Evolutionary conservation across 2,113 vertebrate species (phyloP).

Genomic region (Chaetodon auriga): DNA sequence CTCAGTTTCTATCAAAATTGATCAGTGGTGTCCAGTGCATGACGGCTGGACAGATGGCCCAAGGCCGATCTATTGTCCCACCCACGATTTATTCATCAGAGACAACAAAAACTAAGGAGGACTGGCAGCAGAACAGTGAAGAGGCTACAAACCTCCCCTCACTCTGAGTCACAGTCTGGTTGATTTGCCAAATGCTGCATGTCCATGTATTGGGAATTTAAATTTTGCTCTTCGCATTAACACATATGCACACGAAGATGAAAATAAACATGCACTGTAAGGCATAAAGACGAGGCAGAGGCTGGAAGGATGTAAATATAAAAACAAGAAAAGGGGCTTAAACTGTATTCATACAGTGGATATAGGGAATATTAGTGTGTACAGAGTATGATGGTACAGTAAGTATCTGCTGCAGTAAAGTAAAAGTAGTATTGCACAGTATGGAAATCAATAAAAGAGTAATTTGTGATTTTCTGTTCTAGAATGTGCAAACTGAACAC

Average conservation of each 20-base stretch:
- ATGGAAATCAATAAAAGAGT: background rate
- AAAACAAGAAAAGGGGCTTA: background rate
- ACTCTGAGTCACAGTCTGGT: constrained; percentile 19
- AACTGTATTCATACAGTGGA: background rate
- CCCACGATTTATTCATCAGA: constrained; percentile 19
- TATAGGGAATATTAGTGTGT: background rate
- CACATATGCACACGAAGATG: background rate
- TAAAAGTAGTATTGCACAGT: too few relatives aligned
- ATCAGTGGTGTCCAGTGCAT: background rate
- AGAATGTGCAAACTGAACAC: background rate
- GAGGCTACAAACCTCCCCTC: constrained; percentile 25
- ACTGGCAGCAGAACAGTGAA: background rate
- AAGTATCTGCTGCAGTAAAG: too few relatives aligned
- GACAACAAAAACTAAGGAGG: constrained; percentile 1
- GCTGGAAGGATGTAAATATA: background rate
- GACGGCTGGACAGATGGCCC: constrained; percentile 5
- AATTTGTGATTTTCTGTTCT: background rate
- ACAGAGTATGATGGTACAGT: too few relatives aligned
- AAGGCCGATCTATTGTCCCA: background rate
- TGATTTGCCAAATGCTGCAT: background rate
- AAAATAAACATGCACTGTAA: background rate
- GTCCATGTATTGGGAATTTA: background rate
- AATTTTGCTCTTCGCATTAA: background rate
- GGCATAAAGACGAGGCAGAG: background rate
- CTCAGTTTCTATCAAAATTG: background rate